phyloP scores from a whole-genome alignment of 2,797 vertebrate species.

The Malacoctenus gilli region DNA sequence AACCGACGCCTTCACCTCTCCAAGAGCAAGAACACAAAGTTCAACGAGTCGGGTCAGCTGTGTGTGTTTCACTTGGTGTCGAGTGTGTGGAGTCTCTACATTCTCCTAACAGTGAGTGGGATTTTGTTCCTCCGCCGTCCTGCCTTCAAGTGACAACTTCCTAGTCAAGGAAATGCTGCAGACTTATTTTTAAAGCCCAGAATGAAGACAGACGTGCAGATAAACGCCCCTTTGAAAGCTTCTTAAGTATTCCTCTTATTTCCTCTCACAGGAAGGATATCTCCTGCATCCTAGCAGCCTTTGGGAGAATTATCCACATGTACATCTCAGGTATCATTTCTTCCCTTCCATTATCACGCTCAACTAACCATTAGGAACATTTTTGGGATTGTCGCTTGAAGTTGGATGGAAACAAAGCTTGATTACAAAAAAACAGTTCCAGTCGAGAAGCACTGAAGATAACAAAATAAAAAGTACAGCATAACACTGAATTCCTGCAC shows the following conservation, averaged over 20 bases:
- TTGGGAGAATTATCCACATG: conserved; percentile 98
- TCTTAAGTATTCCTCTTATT: neutral
- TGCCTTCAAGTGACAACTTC: neutral
- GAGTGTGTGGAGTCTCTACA: conserved; percentile 91
- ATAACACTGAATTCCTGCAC: too few relatives aligned
- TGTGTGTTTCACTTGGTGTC: conserved; percentile 94
- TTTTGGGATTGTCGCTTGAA: too few relatives aligned
- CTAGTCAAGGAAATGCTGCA: neutral
- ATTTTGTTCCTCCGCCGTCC: neutral
- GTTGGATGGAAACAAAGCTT: too few relatives aligned
- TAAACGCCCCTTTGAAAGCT: neutral
- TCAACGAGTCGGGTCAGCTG: conserved; percentile 96
- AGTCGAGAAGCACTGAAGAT: too few relatives aligned
- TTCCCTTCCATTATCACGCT: too few relatives aligned
- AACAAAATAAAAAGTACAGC: too few relatives aligned
- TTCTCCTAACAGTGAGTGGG: conserved; percentile 87
- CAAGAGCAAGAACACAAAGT: conserved; percentile 97
- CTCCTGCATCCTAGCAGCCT: conserved; percentile 91
- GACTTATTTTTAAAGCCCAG: neutral
- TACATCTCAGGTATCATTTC: conserved; percentile 87
- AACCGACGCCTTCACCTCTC: conserved; percentile 96
- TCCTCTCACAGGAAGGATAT: conserved; percentile 88
- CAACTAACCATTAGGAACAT: too few relatives aligned
- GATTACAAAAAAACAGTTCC: too few relatives aligned
- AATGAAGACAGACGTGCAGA: neutral